phyloP scores from a whole-genome alignment of 1,140 invertebrate species.

The Reticulitermes speratus region DNA sequence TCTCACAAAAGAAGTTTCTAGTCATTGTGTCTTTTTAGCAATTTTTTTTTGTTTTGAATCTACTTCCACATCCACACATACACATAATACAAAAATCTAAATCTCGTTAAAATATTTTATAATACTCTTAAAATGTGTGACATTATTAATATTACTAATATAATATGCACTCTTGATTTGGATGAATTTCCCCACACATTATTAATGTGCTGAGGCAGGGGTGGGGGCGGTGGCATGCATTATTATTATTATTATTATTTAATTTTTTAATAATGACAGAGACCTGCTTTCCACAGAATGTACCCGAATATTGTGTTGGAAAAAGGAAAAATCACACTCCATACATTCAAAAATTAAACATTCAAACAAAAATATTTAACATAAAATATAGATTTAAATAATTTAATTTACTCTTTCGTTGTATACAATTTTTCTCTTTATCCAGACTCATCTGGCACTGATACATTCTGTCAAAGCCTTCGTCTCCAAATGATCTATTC shows the following conservation, averaged over 20 bases:
- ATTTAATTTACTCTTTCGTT: conserved; percentile 36
- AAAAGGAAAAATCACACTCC: conserved; percentile 37
- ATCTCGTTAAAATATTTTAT: conserved; percentile 38
- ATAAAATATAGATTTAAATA: conserved; percentile 37
- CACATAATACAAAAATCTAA: conserved; percentile 39
- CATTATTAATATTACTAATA: conserved; percentile 36
- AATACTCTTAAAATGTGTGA: conserved; percentile 37
- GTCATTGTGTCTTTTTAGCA: conserved; percentile 32
- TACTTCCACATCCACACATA: conserved; percentile 34
- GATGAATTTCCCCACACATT: conserved; percentile 28
- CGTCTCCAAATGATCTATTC: neutral
- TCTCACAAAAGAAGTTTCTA: conserved; percentile 33
- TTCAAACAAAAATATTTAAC: conserved; percentile 38
- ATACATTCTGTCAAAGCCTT: conserved; percentile 28
- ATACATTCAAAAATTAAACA: conserved; percentile 39
- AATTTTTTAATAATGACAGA: conserved; percentile 29
- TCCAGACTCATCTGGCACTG: conserved; percentile 23
- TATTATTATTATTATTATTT: conserved; percentile 16
- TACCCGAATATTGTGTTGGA: conserved; percentile 37
- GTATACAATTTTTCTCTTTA: conserved; percentile 36
- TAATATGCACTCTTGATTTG: conserved; percentile 37
- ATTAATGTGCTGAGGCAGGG: conserved; percentile 29
- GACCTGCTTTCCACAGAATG: conserved; percentile 37
- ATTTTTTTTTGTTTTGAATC: conserved; percentile 30
- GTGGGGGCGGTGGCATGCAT: conserved; percentile 23